These are phyloP conservation scores for Macropis europaea DNA, from an alignment of 2,888 invertebrate genomes.

Conservation along the genomic window DNA sequence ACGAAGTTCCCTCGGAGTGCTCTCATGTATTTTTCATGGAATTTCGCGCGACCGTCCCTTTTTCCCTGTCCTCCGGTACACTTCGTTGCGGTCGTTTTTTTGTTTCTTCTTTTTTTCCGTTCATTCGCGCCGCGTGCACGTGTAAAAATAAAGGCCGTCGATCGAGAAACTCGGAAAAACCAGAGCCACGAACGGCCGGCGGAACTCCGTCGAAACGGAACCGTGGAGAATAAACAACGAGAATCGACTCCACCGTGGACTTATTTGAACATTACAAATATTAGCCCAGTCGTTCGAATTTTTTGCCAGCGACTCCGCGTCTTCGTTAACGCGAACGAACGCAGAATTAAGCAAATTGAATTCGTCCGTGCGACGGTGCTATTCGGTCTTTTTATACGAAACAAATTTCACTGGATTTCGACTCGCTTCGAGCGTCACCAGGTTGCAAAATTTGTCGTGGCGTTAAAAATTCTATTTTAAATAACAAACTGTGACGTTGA, in stretches of 20 bases:
- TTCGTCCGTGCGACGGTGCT: no score
- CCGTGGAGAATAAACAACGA: conserved; percentile 3
- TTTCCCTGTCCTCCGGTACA: no score
- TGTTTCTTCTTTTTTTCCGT: not conserved
- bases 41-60: conserved; percentile 4
- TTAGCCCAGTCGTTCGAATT: conserved; percentile 14
- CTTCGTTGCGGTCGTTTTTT: not conserved
- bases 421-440: no score
- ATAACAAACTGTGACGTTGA: no score
- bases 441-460: no score
- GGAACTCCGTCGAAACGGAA: not conserved
- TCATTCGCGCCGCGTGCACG: not conserved
- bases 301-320: no score
- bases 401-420: no score
- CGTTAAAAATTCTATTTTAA: no score
- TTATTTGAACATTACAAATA: conserved; percentile 26
- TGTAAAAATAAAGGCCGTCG: conserved; percentile 9
- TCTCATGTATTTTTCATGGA: conserved; percentile 42
- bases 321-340: no score
- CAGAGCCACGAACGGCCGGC: not conserved
- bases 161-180: not conserved
- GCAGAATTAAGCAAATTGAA: no score
- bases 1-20: conserved; percentile 26
- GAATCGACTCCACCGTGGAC: not conserved
- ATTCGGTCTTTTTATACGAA: no score